phyloP scores from a whole-genome alignment of 1,140 invertebrate species.

The Micrasema longulum region DNA sequence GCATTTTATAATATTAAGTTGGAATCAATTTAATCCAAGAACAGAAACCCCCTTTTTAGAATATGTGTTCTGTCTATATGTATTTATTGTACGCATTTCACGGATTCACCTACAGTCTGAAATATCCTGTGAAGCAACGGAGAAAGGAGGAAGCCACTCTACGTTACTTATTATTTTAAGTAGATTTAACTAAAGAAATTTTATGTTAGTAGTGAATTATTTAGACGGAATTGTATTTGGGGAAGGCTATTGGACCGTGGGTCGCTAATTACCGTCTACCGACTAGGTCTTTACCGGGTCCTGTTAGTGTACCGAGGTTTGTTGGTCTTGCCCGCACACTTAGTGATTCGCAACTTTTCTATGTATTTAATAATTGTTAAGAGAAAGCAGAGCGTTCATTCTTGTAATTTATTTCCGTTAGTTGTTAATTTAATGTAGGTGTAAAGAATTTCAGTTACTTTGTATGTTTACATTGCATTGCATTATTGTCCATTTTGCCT shows the following conservation, averaged over 20 bases:
- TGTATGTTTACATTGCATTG: slow-evolving; percentile 35
- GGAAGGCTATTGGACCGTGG: slow-evolving; percentile 2
- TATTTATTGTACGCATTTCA: too few species aligned
- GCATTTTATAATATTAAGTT: slow-evolving; percentile 16
- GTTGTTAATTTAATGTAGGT: slow-evolving; percentile 38
- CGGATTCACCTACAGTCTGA: too few species aligned
- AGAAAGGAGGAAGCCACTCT: slow-evolving; percentile 22
- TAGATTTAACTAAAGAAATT: slow-evolving; percentile 36
- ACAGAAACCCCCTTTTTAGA: too few species aligned
- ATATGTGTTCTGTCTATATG: too few species aligned
- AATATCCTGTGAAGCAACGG: neutral
- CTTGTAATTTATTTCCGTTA: slow-evolving; percentile 43
- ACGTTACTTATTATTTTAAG: slow-evolving; percentile 45
- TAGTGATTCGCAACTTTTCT: slow-evolving; percentile 66
- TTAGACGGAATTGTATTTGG: slow-evolving; percentile 42
- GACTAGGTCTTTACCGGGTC: too few species aligned
- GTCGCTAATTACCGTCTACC: too few species aligned
- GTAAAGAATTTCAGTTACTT: slow-evolving; percentile 38
- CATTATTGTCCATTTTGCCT: slow-evolving; percentile 49
- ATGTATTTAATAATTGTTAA: slow-evolving; percentile 60
- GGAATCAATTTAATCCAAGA: neutral
- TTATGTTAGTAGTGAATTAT: slow-evolving; percentile 48
- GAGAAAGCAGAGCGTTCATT: slow-evolving; percentile 13
- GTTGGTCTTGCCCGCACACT: slow-evolving; percentile 68
- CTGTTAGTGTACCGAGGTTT: slow-evolving; percentile 56